A percentile compares a stretch with the other conserved stretches of the same genome.
These are phyloP conservation scores for Mormyrops attenuatus DNA, from an alignment of 2,797 vertebrate genomes.

Conservation along the genomic window DNA sequence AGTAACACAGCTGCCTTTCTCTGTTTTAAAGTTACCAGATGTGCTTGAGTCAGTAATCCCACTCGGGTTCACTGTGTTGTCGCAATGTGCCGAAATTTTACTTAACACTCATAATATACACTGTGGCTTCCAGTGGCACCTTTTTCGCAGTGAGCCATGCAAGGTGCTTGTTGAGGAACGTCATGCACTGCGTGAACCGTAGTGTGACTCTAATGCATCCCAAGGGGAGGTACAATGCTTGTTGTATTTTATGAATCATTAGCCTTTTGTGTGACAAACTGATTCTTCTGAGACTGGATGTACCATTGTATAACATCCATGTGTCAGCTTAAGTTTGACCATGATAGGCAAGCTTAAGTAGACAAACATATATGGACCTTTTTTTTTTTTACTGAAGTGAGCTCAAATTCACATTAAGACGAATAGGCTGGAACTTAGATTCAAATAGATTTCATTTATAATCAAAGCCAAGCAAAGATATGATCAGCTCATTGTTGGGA, in stretches of 20 bases:
- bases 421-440: not conserved
- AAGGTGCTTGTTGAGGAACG: not conserved
- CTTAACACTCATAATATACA: not conserved
- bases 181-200: not conserved
- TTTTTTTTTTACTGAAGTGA: not conserved
- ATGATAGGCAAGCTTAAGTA: not conserved
- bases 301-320: not conserved
- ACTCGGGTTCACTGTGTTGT: not conserved
- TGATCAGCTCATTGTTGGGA: not conserved
- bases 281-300: not conserved
- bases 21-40: not conserved
- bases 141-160: not conserved
- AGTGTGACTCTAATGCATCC: not conserved
- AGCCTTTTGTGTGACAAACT: not conserved
- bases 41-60: not conserved
- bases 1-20: not conserved
- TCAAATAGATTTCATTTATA: not conserved
- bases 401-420: not conserved
- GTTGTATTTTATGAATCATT: not conserved
- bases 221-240: not conserved
- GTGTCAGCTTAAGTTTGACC: not conserved
- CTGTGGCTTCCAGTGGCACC: not conserved
- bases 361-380: not conserved
- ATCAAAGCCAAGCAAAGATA: not conserved
- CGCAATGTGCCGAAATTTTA: not conserved